These are phyloP conservation scores for Triops longicaudatus DNA, from an alignment of 1,140 invertebrate genomes.

Conservation along the genomic window DNA sequence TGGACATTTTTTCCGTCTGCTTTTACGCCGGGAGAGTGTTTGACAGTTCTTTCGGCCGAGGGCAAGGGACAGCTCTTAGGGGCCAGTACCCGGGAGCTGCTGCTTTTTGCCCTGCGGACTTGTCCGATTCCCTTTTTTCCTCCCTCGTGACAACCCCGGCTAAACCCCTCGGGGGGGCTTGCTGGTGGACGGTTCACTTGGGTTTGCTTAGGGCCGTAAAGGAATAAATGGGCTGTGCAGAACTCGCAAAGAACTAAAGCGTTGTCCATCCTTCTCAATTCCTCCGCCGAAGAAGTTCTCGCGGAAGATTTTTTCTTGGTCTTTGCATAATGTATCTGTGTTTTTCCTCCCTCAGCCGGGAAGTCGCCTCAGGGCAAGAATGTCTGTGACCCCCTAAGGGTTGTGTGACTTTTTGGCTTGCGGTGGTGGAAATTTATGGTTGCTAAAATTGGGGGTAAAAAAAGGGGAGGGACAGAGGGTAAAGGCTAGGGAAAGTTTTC, in stretches of 20 bases:
- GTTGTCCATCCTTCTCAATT: constrained; percentile 8
- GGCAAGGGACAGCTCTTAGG: neutral
- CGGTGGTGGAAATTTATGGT: neutral
- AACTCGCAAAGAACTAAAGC: neutral
- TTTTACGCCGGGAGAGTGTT: neutral
- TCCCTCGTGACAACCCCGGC: neutral
- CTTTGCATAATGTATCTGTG: neutral
- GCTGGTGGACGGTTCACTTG: neutral
- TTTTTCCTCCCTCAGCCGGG: neutral
- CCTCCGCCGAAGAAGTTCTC: neutral
- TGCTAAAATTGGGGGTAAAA: neutral
- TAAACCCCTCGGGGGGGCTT: neutral
- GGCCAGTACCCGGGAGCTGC: neutral
- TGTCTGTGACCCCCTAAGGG: neutral
- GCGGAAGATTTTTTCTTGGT: neutral
- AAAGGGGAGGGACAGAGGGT: neutral
- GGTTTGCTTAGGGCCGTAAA: neutral
- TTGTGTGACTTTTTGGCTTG: neutral
- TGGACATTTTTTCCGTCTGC: neutral
- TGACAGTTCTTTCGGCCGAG: neutral
- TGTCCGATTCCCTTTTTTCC: neutral
- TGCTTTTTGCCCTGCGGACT: neutral
- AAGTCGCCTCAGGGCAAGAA: neutral
- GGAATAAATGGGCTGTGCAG: neutral
- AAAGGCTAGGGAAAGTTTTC: neutral